phyloP scores from a whole-genome alignment of 2,888 invertebrate genomes.

The Nomada hirtipes region DNA sequence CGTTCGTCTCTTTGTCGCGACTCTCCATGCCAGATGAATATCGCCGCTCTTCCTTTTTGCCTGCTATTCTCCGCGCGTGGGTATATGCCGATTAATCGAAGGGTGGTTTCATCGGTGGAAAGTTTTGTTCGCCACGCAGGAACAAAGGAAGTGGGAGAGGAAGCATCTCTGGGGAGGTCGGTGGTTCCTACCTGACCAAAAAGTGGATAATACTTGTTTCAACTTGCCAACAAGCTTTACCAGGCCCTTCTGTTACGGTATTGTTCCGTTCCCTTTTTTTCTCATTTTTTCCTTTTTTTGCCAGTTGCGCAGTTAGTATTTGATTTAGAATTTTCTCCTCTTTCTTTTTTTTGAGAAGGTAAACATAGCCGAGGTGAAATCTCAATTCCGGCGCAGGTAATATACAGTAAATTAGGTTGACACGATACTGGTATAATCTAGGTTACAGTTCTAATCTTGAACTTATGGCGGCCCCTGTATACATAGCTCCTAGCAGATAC shows the following conservation, averaged over 20 bases:
- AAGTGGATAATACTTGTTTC: constrained; percentile 42
- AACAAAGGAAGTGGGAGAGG: constrained; percentile 42
- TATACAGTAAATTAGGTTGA: no score
- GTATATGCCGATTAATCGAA: constrained; percentile 64
- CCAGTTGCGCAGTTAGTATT: not conserved
- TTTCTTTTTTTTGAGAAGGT: no score
- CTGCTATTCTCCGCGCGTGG: constrained; percentile 34
- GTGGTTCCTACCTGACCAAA: constrained; percentile 44
- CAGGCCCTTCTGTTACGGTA: constrained; percentile 2
- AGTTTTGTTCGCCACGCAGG: constrained; percentile 52
- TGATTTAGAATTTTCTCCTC: not conserved
- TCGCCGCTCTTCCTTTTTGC: constrained; percentile 45
- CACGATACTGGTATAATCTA: no score
- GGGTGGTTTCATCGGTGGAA: constrained; percentile 40
- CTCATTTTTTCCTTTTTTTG: not conserved
- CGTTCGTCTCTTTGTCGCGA: constrained; percentile 68
- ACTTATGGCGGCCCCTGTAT: no score
- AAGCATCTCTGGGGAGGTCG: constrained; percentile 50
- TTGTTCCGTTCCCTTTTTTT: not conserved
- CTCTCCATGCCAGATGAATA: constrained; percentile 60
- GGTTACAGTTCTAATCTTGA: no score
- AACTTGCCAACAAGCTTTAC: constrained; percentile 1
- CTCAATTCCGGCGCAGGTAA: no score
- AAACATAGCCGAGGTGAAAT: not conserved
- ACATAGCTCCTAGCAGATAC: not conserved